Percentiles rank a stretch among this genome's conserved stretches.
Conservation (phyloP, 2,888 invertebrate genomes). For the Choristoneura rosaceana region DNA sequence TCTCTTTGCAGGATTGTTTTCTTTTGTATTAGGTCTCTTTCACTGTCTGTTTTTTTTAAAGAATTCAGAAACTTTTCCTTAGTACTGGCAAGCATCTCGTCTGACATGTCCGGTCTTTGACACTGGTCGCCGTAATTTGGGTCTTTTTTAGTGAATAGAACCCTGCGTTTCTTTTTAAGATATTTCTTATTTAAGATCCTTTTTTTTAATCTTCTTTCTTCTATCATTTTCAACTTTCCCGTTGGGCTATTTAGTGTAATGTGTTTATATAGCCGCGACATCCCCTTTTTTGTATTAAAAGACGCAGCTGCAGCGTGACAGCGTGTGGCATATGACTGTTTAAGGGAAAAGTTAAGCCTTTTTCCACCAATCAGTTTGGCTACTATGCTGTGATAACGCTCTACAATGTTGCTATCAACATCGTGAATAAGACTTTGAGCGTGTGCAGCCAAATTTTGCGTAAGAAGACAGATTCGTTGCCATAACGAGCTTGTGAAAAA, state of each 20-base stretch:
- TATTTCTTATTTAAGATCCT: too few relatives aligned
- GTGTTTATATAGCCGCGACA: conserved; percentile 18
- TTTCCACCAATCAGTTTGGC: conserved; percentile 56
- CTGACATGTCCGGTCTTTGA: too few relatives aligned
- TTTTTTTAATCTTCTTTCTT: neutral
- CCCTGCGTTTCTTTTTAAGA: too few relatives aligned
- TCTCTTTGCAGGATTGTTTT: too few relatives aligned
- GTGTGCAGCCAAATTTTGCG: neutral
- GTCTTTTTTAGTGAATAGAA: too few relatives aligned
- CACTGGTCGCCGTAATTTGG: too few relatives aligned
- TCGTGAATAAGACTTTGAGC: conserved; percentile 10
- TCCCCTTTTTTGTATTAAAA: conserved; percentile 47
- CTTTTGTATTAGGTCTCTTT: too few relatives aligned
- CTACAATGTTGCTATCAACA: conserved; percentile 52
- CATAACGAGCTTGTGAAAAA: neutral
- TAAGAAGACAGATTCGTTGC: conserved; percentile 2
- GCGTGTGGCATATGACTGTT: conserved; percentile 50
- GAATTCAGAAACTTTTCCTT: too few relatives aligned
- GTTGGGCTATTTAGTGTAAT: neutral
- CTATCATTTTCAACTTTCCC: conserved; percentile 3
- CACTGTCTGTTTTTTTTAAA: too few relatives aligned
- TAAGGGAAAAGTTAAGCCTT: conserved; percentile 49
- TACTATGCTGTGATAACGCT: conserved; percentile 51
- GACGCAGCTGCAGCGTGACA: conserved; percentile 52
- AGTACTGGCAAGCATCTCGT: too few relatives aligned